Evolutionary conservation across 2,888 invertebrate genomes (phyloP), one percentile per base, ranked within the genome.

Genomic region (Leucoptera coffeella): DNA sequence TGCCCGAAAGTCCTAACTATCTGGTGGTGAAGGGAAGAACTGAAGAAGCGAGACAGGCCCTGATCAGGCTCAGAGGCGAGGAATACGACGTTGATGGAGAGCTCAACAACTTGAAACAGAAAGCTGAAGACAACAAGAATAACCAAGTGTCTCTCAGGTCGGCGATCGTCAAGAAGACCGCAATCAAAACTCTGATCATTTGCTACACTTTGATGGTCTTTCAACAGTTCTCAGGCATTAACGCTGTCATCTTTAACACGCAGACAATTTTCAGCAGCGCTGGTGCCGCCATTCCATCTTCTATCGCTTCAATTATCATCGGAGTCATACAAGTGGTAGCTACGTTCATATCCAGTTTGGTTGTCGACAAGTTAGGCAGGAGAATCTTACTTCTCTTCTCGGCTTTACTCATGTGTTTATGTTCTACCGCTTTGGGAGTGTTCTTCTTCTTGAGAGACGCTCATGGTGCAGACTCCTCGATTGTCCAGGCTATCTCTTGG

Each of bases 1-100:
- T 92, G 79, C 94, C 93, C 0, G 94, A 94, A 55, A 81, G 87
- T 4, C 93, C 94, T 0, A 77, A 78, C 14, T 87, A 75, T 47
- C 65, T 80, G 36, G 71, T 86, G 34, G 71, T 74, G 24, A 82
- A 80, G 43, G 76, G 76, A 4, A 71, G 74, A 21, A 58, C 75
- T 12, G 74, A 77, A 2, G 79, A 77, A 27, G 92, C 92, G 0
- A 60, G 75, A 4, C 62, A 76, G 23, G 77, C 89, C 0, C 55
- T 93, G 35, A 56, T 77, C 32, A 78, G 73, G 57, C 64, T 94
- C 12, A 76, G 93, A n/a, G 91, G 92, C 2, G 46, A 58, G 1
- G 58, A 75, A 8, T 85, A 85, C 40, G 78, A 83, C 38, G 76
- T 77, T 21, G 79, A 75, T 25, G 42, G 50, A 2, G 89, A 88